Evolutionary conservation across 2,888 invertebrate species (phyloP).

Genomic region (Galeopsomyia nigrocyanea): DNA sequence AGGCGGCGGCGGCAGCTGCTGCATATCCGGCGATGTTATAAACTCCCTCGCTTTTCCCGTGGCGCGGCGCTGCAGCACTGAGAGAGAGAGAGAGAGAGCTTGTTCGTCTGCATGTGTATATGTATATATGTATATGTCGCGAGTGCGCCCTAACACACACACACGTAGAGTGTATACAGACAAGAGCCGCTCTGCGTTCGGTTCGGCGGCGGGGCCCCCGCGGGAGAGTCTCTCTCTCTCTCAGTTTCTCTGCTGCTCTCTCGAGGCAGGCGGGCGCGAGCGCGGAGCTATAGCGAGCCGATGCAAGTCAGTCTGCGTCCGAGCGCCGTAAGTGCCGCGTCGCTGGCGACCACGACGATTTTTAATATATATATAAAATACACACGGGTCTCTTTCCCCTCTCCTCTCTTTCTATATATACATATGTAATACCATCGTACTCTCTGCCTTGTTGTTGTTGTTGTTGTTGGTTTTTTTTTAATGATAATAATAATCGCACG

Average conservation of each 20-base stretch:
- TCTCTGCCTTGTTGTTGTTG: too few species aligned
- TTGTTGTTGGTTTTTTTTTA: too few species aligned
- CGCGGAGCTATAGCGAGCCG: slow-evolving; percentile 27
- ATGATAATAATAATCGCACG: too few species aligned
- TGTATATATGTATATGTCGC: background rate
- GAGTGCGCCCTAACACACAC: background rate
- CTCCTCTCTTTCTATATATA: too few species aligned
- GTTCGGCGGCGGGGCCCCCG: too few species aligned
- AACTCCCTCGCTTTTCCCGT: slow-evolving; percentile 4
- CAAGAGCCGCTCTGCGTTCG: too few species aligned
- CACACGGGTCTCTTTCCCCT: slow-evolving; percentile 8
- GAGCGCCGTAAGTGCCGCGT: slow-evolving; percentile 60
- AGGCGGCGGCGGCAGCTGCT: background rate
- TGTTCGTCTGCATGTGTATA: background rate
- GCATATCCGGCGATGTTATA: slow-evolving; percentile 2
- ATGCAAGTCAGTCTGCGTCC: slow-evolving; percentile 59
- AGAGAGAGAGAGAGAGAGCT: too few species aligned
- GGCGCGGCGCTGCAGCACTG: background rate
- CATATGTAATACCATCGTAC: too few species aligned
- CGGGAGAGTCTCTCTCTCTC: slow-evolving; percentile 5
- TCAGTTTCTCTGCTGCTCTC: background rate
- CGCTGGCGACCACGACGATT: slow-evolving; percentile 45
- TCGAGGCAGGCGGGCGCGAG: slow-evolving; percentile 5
- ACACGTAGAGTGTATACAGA: background rate
- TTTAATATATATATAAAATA: too few species aligned